Base-by-base conservation (phyloP, 92 coral and sea anemone genomes). In the Paramuricea clavata region DNA sequence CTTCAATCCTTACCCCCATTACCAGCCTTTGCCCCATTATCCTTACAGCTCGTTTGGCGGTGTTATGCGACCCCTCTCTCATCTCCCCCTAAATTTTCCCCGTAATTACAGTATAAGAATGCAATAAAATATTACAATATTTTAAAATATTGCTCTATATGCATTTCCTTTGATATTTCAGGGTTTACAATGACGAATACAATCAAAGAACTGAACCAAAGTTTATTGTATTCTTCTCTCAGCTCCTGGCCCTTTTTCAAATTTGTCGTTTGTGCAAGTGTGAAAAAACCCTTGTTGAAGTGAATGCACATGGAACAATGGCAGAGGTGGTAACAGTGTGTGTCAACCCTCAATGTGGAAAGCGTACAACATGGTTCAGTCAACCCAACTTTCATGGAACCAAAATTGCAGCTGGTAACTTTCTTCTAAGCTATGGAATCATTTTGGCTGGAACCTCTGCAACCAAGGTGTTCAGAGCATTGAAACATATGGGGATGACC, bases 401-500 rank as follows among this genome's bases (percentile, higher is more conserved):
- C 76, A 64, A 69, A 67, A 76, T 83, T 35, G 81, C 92, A 69
- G 92, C 89, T 5, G 92, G 92, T 34, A 89, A 89, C 77, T 68
- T 84, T 26, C 73, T 89, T 72, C 30, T 85, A 68, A 47, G 81
- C n/a, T 85, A 61, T 78, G 82, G 81, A 2, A 89, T 89, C 65
- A 32, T 78, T 59, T 43, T 76, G 71, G 89, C 78, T 28, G 89
- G 92, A 16, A 85, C 89, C 26, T 89, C 92, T 0, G 89, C 91
- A 10, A 81, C 81, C 21, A 87, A 87, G 81, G 79, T 82, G 17
- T 11, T 81, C 16, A 70, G 78, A 39, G 86, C 85, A 52, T 85
- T 89, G 52, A 62, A 60, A 28, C 92, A 89, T 56, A 85, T 89
- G 89, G 89, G 89, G 27, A 62, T 89, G 64, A 81, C 92, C 71